A percentile compares a stretch with the other conserved stretches of the same genome.
phyloP scores from a whole-genome alignment of 2,113 vertebrate genomes.

The Anhinga rufa region DNA sequence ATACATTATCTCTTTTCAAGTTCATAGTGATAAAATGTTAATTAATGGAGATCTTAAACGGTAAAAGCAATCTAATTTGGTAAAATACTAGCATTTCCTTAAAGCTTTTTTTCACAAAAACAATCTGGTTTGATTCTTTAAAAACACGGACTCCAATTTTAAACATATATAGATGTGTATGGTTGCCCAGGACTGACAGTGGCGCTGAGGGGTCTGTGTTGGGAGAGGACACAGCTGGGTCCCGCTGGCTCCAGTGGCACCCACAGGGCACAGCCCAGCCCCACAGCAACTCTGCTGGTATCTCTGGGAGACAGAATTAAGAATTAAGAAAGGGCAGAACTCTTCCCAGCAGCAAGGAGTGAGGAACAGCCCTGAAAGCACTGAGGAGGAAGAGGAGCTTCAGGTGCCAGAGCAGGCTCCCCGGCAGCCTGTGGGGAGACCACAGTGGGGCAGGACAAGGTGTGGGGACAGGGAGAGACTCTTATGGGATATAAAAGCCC shows the following conservation, averaged over 20 bases:
- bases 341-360: too few species aligned
- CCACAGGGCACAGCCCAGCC: neutral
- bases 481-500: too few species aligned
- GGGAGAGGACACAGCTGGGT: neutral
- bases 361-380: neutral
- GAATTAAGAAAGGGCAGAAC: neutral
- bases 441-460: neutral
- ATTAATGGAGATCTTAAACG: neutral
- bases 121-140: neutral
- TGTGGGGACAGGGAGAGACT: neutral
- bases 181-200: neutral
- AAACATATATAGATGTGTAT: rapidly evolving
- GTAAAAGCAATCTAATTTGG: neutral
- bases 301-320: neutral
- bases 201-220: neutral
- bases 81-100: neutral
- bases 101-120: neutral
- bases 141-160: neutral
- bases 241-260: neutral
- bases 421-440: neutral
- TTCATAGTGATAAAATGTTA: neutral
- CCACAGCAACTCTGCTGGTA: rapidly evolving
- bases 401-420: rapidly evolving
- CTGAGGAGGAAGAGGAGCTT: neutral
- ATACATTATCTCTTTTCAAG: neutral